Evolutionary conservation across 1,140 invertebrate species (phyloP), one percentile per base, ranked within the genome.

Genomic region (Dufourea novaeangliae): DNA sequence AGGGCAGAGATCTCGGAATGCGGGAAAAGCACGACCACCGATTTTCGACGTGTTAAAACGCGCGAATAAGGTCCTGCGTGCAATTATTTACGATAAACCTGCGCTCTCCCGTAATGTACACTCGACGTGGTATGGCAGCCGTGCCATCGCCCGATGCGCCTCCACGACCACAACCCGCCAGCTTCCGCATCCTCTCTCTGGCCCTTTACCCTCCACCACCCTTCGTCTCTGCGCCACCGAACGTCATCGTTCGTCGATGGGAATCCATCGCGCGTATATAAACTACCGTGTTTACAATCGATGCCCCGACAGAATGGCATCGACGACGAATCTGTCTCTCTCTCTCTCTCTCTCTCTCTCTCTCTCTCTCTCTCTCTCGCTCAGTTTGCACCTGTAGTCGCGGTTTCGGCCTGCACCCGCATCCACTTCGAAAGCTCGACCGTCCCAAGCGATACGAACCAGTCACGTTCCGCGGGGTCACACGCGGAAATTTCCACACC

Each of bases 81-180:
- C 83, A 90, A 90, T 91, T 91, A 90, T 91, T 89, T 90, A 88
- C 82, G 85, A 90, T 90, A 89, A 89, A 89, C 80, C 84, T 78
- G 85, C 82, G 66, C 62, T 66, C 61, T 63, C 70, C 46, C 62
- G 61, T 57, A 63, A 67, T 61, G 52, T 54, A 46, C 52, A 73
- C 68, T 71, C 46, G 22, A 32, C 44, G 29, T 14, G 37, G 29
- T n/a, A 39, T n/a, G 63, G n/a, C 32, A 61, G 39, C 46, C 32
- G 39, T 50, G 27, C 27, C 74, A 44, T 39, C 41, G n/a, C 50
- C 3, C 37, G 22, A 52, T 14, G 20, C 39, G 25, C 32, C 37
- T 12, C 63, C 32, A 10, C 39, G 4, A n/a, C 39, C 44, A 44
- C 29, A 10, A 12, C 8, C 39, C 29, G 32, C 46, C 70, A 29